Evolutionary conservation across 2,888 invertebrate genomes (phyloP).

Genomic region (Tinea semifulvella): DNA sequence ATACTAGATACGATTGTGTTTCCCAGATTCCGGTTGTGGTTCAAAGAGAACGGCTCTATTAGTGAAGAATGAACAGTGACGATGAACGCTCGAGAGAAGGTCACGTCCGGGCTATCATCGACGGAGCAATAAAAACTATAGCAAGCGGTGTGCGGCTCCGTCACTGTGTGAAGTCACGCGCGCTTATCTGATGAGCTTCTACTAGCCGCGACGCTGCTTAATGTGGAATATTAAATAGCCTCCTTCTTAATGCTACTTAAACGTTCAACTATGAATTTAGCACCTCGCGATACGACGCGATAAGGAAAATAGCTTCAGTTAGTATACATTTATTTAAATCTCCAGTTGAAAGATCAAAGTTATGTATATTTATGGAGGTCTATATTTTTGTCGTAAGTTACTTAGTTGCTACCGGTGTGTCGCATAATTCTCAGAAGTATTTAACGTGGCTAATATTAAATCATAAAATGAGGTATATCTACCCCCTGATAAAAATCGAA

Average conservation of each 20-base stretch:
- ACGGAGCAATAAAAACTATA: conserved; percentile 27
- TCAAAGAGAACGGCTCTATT: conserved; percentile 18
- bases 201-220: conserved; percentile 22
- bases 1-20: background rate
- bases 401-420: too few species aligned
- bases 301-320: background rate
- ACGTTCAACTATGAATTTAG: conserved; percentile 12
- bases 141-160: conserved; percentile 20
- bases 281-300: conserved; percentile 12
- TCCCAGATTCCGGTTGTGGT: conserved; percentile 1
- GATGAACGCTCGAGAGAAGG: conserved; percentile 14
- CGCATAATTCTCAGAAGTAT: too few species aligned
- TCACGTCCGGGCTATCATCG: conserved; percentile 23
- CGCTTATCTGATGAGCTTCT: conserved; percentile 34
- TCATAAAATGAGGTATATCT: too few species aligned
- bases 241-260: conserved; percentile 15
- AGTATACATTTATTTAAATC: too few species aligned
- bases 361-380: too few species aligned
- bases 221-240: conserved; percentile 20
- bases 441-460: too few species aligned
- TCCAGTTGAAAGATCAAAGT: too few species aligned
- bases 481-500: too few species aligned
- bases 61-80: conserved; percentile 5
- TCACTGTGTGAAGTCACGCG: conserved; percentile 34
- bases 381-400: too few species aligned